phyloP scores from a whole-genome alignment of 2,113 vertebrate genomes.

The Dasyurus viverrinus region DNA sequence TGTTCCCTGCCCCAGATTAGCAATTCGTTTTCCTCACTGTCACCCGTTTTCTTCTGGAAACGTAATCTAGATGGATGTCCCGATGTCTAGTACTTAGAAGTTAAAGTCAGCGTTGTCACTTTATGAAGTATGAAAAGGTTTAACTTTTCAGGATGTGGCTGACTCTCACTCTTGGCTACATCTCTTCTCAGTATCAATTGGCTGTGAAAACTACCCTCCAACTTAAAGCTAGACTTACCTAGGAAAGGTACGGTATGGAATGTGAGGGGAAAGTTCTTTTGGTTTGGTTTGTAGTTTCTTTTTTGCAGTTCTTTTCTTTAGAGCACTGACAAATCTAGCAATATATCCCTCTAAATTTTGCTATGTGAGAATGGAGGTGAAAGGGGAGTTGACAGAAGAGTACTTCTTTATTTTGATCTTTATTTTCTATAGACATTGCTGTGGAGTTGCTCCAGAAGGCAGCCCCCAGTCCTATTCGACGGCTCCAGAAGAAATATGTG shows the following conservation, averaged over 20 bases:
- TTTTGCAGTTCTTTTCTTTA: neutral
- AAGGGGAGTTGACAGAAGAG: neutral
- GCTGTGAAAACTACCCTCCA: constrained; percentile 6
- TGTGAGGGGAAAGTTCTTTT: neutral
- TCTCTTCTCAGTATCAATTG: neutral
- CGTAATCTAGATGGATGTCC: neutral
- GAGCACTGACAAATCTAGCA: neutral
- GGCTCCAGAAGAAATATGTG: constrained; percentile 97
- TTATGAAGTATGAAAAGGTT: neutral
- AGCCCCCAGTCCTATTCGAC: constrained; percentile 95
- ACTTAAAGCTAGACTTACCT: constrained; percentile 36
- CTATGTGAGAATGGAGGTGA: neutral
- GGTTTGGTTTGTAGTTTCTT: constrained; percentile 3
- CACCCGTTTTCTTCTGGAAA: neutral
- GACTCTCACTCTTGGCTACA: neutral
- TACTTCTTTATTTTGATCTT: neutral
- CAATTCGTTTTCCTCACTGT: neutral
- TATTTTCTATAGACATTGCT: constrained; percentile 91
- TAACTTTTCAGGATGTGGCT: neutral
- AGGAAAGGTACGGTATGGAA: neutral
- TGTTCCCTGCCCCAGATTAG: neutral
- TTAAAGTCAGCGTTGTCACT: neutral
- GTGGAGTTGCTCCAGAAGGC: constrained; percentile 98
- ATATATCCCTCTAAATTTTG: neutral
- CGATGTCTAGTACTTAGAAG: neutral